Evolutionary conservation across 2,113 vertebrate genomes (phyloP).

Genomic region (Raphicerus campestris): DNA sequence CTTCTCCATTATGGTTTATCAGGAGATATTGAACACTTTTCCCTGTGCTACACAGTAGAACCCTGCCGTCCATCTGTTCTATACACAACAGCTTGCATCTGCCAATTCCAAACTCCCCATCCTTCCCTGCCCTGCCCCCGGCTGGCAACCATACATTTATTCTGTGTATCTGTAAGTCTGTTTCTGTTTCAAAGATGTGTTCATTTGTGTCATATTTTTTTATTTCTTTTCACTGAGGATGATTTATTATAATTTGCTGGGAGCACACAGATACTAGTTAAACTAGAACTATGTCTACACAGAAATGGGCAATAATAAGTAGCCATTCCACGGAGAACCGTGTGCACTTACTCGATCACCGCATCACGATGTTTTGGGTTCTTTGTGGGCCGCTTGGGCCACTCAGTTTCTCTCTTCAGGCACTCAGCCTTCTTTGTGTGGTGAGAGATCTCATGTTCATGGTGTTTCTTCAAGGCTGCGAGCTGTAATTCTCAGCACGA

Average conservation of each 20-base stretch:
- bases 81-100: not conserved
- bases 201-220: not conserved
- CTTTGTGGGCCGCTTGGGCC: slow-evolving; percentile 88
- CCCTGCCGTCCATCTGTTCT: not conserved
- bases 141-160: not conserved
- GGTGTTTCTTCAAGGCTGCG: slow-evolving; percentile 84
- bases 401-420: slow-evolving; percentile 90
- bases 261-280: slow-evolving; percentile 43
- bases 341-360: slow-evolving; percentile 75
- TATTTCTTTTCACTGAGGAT: not conserved
- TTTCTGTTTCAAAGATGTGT: not conserved
- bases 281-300: not conserved
- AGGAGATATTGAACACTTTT: not conserved
- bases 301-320: not conserved
- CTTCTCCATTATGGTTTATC: not conserved
- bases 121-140: not conserved
- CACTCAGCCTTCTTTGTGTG: slow-evolving; percentile 91
- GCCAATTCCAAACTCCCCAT: not conserved
- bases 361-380: slow-evolving; percentile 78
- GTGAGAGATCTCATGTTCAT: slow-evolving; percentile 89
- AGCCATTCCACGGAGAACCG: not conserved
- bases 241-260: slow-evolving; percentile 59
- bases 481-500: slow-evolving; percentile 86
- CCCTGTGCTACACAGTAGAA: not conserved
- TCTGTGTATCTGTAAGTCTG: not conserved